A percentile compares a stretch with the other conserved stretches of the same genome.
Evolutionary conservation across 2,113 vertebrate genomes (phyloP).

Genomic region (Phalacrocorax carbo): DNA sequence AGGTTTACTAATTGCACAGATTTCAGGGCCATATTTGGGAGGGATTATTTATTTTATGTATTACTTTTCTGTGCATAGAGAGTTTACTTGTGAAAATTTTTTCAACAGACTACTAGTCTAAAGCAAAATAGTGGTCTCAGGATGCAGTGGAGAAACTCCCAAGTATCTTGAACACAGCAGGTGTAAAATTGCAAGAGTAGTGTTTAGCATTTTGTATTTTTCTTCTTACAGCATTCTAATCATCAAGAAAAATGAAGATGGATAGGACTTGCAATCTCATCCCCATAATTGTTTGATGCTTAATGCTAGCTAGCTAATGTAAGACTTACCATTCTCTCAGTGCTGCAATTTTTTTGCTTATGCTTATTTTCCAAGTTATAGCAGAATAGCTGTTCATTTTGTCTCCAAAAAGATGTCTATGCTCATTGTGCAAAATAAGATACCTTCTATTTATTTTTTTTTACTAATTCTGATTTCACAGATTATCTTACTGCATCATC

Average conservation of each 20-base stretch:
- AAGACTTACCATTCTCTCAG: background rate
- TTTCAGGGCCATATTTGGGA: background rate
- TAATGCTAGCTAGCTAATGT: background rate
- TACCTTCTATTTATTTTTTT: background rate
- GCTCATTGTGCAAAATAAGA: background rate
- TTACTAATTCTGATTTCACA: background rate
- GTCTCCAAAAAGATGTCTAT: background rate
- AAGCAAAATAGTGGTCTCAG: background rate
- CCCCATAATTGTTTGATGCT: background rate
- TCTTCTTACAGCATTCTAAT: background rate
- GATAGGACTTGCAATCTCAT: background rate
- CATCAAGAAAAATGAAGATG: background rate
- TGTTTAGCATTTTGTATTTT: background rate
- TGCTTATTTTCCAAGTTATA: background rate
- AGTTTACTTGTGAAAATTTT: background rate
- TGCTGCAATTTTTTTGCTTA: background rate
- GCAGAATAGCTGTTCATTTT: background rate
- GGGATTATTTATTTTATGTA: background rate
- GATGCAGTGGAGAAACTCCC: background rate
- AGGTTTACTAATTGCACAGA: slow-evolving; percentile 9
- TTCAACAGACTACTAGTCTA: background rate
- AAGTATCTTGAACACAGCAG: background rate
- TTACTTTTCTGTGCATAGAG: background rate
- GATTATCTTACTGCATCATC: background rate
- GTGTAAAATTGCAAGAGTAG: background rate